These are phyloP conservation scores for Nesoenas mayeri DNA, from an alignment of 2,113 vertebrate species.

Conservation along the genomic window DNA sequence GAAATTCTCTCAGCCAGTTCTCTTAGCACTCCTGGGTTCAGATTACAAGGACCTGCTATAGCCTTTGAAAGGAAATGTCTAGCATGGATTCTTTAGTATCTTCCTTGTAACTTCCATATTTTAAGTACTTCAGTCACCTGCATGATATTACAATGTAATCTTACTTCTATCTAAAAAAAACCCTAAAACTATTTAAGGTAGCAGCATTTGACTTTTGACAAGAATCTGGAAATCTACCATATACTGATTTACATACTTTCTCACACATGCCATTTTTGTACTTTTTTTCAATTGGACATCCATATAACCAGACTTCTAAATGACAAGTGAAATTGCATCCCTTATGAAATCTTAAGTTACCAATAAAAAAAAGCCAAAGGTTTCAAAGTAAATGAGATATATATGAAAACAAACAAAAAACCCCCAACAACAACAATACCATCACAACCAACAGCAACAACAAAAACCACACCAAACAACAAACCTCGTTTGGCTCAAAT, in stretches of 20 bases:
- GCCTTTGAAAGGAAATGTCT: background rate
- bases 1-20: background rate
- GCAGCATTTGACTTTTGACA: no score
- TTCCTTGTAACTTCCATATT: background rate
- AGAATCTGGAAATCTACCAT: background rate
- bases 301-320: background rate
- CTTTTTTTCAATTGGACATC: background rate
- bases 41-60: background rate
- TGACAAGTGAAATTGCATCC: background rate
- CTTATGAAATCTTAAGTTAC: background rate
- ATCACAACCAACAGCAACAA: no score
- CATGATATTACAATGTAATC: background rate
- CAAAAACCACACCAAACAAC: no score
- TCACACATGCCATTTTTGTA: rapidly evolving
- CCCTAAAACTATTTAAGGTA: background rate
- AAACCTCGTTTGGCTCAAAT: background rate
- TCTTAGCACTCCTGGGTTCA: background rate
- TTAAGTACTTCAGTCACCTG: background rate
- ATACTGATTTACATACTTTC: background rate
- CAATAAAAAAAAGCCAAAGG: background rate
- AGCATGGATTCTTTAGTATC: background rate
- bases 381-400: background rate
- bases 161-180: background rate
- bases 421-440: no score
- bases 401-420: background rate